Evolutionary conservation across 2,888 invertebrate genomes (phyloP), one percentile per base, ranked within the genome.

Genomic region (Lymantria monacha): DNA sequence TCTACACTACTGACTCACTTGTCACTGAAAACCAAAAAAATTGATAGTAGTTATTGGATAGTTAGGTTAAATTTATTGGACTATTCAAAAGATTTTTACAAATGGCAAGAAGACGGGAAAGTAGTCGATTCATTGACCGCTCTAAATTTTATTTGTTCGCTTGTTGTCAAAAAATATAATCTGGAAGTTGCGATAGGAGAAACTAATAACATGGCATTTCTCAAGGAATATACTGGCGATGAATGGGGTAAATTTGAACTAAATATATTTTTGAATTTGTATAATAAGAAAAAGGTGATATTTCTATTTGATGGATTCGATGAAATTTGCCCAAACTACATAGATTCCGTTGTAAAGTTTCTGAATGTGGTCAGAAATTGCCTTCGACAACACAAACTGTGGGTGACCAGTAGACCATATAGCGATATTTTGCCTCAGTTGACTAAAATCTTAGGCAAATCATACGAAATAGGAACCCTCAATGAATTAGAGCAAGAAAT

Each of bases 341-440:
- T 51, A 11, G 15, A 43, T 1, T 49, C 51, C 42, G 60, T 59
- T 0, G 36, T 56, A 13, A 22, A 30, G 8, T 45, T 65, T 10
- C 12, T 61, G 1, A 42, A 13, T 30, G 42, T 15, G 0, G 38
- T 62, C 0, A 51, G 9, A 38, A 46, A 37, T 7, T 49, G 44
- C 42, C 43, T 31, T 3, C 30, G 13, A 1, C 38, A 12, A 33
- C 51, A 59, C 22, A 57, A 47, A 45, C 53, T 59, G 44, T 58
- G 61, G 55, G 56, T 69, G 9, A 62, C 69, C 0, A 60, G 60
- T 8, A 50, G 67, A 11, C 49, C 62, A 0, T 60, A 67, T 42
- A 61, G 65, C 30, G 46, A 51, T 11, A 51, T 61, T 9, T n/a
- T 45, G 30, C 44, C 46, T 2, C 44, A 38, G 1, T 41, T 58